phyloP scores from a whole-genome alignment of 2,797 vertebrate genomes.

The Acanthornis magna region DNA sequence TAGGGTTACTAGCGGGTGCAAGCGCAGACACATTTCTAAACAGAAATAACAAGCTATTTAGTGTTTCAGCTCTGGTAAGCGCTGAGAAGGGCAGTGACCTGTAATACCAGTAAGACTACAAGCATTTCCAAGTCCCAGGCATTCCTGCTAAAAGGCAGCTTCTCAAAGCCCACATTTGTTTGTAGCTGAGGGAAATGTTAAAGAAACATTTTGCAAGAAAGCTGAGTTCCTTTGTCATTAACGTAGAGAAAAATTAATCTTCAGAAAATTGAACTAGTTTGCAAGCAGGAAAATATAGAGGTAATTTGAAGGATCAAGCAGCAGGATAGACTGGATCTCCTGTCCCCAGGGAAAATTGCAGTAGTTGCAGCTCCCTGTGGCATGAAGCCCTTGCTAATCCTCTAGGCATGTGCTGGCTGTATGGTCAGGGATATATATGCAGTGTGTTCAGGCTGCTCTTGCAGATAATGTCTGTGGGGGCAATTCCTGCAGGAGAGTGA shows the following conservation, averaged over 20 bases:
- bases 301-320: conserved; percentile 35
- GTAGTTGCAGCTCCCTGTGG: neutral
- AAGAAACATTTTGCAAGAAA: neutral
- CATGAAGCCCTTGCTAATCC: neutral
- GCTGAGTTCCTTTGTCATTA: neutral
- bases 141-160: neutral
- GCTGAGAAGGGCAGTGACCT: conserved; percentile 47
- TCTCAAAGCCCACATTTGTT: neutral
- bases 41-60: conserved; percentile 63
- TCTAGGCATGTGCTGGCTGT: neutral
- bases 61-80: conserved; percentile 23
- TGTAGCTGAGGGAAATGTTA: neutral
- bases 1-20: conserved; percentile 53
- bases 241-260: neutral
- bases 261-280: neutral
- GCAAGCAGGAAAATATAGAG: neutral
- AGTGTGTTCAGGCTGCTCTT: neutral
- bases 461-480: neutral
- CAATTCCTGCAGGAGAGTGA: fast-evolving
- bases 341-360: conserved; percentile 10
- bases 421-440: neutral
- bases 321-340: neutral
- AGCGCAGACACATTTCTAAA: conserved; percentile 34
- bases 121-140: conserved; percentile 8
- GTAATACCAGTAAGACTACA: conserved; percentile 17